Conservation (phyloP, 2,797 vertebrate genomes). For the Poeciliopsis paucimaculata region DNA sequence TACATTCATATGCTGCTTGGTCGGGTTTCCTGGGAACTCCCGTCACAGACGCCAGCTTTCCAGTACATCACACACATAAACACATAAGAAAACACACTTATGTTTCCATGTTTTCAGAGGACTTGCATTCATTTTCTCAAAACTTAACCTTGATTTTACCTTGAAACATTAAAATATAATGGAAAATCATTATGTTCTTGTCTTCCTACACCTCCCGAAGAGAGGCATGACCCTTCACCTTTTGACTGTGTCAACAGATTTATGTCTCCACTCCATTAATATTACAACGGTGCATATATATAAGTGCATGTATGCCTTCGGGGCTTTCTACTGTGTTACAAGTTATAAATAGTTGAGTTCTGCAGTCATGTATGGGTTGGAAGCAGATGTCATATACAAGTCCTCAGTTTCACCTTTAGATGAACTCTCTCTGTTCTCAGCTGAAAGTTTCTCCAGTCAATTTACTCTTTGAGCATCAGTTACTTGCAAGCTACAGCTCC, state of each 20-base stretch:
- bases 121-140: background rate
- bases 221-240: conserved; percentile 10
- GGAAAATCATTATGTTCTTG: background rate
- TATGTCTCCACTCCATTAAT: conserved; percentile 13
- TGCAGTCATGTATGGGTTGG: conserved; percentile 12
- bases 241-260: conserved; percentile 8
- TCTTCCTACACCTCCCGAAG: conserved; percentile 4
- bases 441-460: conserved; percentile 7
- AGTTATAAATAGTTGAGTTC: conserved; percentile 19
- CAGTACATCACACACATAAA: conserved; percentile 42
- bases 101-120: background rate
- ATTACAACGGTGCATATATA: conserved; percentile 17
- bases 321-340: conserved; percentile 23
- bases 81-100: conserved; percentile 9
- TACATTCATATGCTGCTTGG: conserved; percentile 45
- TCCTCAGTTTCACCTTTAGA: conserved; percentile 37
- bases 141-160: background rate
- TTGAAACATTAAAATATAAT: conserved; percentile 19
- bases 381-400: conserved; percentile 16
- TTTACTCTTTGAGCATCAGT: conserved; percentile 8
- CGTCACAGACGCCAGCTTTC: conserved; percentile 42
- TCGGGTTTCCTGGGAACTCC: conserved; percentile 51
- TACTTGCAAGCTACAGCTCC: background rate
- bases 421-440: conserved; percentile 13
- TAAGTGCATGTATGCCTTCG: conserved; percentile 10